These are phyloP conservation scores for Procambarus clarkii DNA, from an alignment of 1,140 invertebrate genomes.

Conservation along the genomic window DNA sequence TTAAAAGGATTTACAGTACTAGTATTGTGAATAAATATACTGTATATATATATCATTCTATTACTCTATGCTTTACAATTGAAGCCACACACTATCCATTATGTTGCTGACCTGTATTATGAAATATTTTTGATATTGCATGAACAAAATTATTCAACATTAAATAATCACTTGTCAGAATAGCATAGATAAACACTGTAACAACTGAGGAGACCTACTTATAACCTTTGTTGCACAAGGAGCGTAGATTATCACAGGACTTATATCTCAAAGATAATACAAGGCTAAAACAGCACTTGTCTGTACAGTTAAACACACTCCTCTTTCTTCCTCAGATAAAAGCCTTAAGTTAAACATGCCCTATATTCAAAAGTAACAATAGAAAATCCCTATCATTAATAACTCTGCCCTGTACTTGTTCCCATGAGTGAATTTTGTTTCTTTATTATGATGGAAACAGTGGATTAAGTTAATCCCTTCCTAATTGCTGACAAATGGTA, in stretches of 20 bases:
- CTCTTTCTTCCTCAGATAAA: not conserved
- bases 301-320: not conserved
- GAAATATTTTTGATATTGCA: not conserved
- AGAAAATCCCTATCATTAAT: not conserved
- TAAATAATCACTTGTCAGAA: not conserved
- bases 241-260: not conserved
- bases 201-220: not conserved
- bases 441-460: not conserved
- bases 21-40: too few species aligned
- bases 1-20: too few species aligned
- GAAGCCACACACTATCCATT: not conserved
- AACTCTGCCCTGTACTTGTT: not conserved
- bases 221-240: not conserved
- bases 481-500: not conserved
- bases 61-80: not conserved
- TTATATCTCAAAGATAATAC: not conserved
- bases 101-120: not conserved
- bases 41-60: not conserved
- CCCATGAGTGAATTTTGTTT: not conserved
- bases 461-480: too few species aligned
- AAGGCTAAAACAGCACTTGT: conserved; percentile 3
- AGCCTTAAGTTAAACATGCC: not conserved
- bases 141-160: not conserved
- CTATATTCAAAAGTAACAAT: not conserved
- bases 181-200: not conserved